Conservation (phyloP, 2,113 vertebrate genomes). For the Ceyx cyanopectus region DNA sequence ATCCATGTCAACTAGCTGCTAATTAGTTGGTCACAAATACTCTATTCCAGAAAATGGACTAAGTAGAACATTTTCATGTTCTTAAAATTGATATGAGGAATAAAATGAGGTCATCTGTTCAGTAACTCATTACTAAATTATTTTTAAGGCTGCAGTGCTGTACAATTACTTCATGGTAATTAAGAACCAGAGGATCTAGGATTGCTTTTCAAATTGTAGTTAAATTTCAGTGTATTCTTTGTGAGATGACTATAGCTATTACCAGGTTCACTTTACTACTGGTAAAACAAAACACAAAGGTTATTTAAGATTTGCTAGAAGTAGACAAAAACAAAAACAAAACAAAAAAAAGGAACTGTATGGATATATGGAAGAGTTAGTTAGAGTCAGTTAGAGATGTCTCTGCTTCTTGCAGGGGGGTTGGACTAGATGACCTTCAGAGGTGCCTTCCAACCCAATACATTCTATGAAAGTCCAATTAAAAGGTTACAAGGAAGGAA, state of each 20-base stretch:
- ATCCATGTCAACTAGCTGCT: background rate
- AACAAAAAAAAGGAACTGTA: background rate
- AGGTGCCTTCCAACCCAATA: no score
- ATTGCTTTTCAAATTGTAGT: background rate
- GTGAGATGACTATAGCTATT: background rate
- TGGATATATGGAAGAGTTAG: background rate
- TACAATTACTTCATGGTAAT: background rate
- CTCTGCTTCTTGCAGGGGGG: no score
- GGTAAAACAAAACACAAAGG: background rate
- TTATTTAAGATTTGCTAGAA: background rate
- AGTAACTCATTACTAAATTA: background rate
- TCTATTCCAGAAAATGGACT: background rate
- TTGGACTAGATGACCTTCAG: no score
- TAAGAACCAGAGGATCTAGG: background rate
- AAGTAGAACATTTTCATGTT: background rate
- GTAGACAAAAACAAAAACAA: background rate
- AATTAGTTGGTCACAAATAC: background rate
- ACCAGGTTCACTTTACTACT: background rate
- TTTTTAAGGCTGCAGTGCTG: background rate
- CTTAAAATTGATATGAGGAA: background rate
- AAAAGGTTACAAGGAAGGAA: background rate
- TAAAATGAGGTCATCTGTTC: slow-evolving; percentile 27
- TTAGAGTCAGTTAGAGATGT: no score
- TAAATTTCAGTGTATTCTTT: background rate
- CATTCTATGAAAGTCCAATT: background rate